A percentile compares a stretch with the other conserved stretches of the same genome.
Evolutionary conservation across 2,888 invertebrate species (phyloP).

Genomic region (Temnothorax ravouxi): DNA sequence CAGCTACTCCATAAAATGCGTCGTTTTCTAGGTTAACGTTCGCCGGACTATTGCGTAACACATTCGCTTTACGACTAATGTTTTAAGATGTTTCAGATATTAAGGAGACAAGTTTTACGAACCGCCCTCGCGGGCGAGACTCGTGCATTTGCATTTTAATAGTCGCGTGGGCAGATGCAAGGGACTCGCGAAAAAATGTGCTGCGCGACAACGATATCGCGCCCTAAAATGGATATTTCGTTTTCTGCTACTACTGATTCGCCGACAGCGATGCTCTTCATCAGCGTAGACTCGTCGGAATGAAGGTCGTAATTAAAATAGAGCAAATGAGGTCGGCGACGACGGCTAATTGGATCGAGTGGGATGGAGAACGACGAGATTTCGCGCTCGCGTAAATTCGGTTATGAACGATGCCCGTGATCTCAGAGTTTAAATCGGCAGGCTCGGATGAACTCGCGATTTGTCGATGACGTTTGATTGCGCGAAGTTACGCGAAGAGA

Average conservation of each 20-base stretch:
- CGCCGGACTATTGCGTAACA: neutral
- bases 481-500: neutral
- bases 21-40: constrained; percentile 43
- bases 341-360: constrained; percentile 38
- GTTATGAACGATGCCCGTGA: constrained; percentile 18
- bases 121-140: neutral
- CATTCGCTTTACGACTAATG: constrained; percentile 40
- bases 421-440: constrained; percentile 28
- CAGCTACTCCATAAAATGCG: constrained; percentile 15
- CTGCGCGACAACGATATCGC: neutral
- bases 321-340: constrained; percentile 29
- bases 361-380: constrained; percentile 26
- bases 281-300: neutral
- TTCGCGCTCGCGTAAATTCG: constrained; percentile 35
- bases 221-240: constrained; percentile 32
- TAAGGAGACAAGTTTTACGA: constrained; percentile 28
- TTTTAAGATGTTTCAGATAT: constrained; percentile 37
- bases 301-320: constrained; percentile 44
- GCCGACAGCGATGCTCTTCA: neutral
- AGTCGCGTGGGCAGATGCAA: neutral
- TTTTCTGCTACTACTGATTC: constrained; percentile 1
- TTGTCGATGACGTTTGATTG: constrained; percentile 15
- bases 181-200: constrained; percentile 4
- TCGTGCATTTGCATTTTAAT: constrained; percentile 46
- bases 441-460: neutral